These are phyloP conservation scores for Trachythela sp. DNA, from an alignment of 64 coral and sea anemone genomes.

Conservation along the genomic window DNA sequence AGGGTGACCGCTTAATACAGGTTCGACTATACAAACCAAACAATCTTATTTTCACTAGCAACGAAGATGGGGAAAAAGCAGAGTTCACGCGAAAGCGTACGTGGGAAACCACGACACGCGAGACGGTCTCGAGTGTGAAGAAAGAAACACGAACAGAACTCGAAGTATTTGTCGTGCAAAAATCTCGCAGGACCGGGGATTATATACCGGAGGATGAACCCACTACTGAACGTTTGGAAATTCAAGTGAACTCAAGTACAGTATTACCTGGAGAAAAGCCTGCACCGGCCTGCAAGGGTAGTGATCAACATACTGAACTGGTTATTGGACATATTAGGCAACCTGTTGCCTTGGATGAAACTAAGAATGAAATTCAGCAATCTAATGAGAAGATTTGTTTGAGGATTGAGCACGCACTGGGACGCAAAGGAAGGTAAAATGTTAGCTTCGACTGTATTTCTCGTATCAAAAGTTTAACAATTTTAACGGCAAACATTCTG, in stretches of 20 bases:
- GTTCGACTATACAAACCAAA: too few species aligned
- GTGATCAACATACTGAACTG: background rate
- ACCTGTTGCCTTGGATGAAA: background rate
- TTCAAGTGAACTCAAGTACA: background rate
- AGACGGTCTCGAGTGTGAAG: slow-evolving; percentile 19
- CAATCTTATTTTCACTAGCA: background rate
- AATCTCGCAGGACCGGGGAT: background rate
- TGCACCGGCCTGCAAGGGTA: background rate
- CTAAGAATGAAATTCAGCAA: background rate
- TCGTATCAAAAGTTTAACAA: too few species aligned
- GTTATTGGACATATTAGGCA: background rate
- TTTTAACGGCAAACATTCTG: too few species aligned
- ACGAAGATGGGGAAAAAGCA: background rate
- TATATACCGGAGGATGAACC: background rate
- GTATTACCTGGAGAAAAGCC: background rate
- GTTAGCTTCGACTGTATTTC: too few species aligned
- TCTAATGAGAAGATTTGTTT: slow-evolving; percentile 6
- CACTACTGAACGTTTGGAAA: background rate
- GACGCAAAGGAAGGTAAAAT: background rate
- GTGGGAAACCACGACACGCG: slow-evolving; percentile 18
- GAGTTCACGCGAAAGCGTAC: background rate
- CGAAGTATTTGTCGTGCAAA: slow-evolving; percentile 5
- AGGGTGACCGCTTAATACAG: too few species aligned
- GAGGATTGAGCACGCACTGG: background rate
- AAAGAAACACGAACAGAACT: background rate